Percentiles rank a stretch among this genome's conserved stretches.
Evolutionary conservation across 1,140 invertebrate genomes (phyloP).

Genomic region (Xylocopa sonorina): DNA sequence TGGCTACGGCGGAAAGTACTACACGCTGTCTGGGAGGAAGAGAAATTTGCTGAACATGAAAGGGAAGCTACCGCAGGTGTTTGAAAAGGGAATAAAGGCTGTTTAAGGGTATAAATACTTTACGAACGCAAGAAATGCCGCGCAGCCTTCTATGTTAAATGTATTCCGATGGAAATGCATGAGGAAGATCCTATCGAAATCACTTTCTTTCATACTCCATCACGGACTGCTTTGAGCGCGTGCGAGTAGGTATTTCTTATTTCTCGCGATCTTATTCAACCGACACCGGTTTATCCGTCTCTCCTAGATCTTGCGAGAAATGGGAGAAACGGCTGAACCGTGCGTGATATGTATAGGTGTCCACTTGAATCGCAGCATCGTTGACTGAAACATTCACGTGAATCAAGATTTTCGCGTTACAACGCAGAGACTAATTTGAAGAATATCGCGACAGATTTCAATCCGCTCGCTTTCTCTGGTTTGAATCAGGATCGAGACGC

Average conservation of each 20-base stretch:
- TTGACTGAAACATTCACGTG: conserved; percentile 4
- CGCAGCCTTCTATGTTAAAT: not conserved
- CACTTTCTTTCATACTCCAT: too few relatives aligned
- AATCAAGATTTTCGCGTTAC: conserved; percentile 18
- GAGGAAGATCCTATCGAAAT: too few relatives aligned
- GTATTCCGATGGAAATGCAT: not conserved
- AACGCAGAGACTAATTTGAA: not conserved
- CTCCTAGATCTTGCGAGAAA: not conserved
- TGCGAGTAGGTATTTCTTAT: not conserved
- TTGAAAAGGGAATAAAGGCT: too few relatives aligned
- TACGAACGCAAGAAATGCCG: too few relatives aligned
- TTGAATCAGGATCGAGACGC: not conserved
- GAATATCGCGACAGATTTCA: too few relatives aligned
- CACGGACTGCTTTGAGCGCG: too few relatives aligned
- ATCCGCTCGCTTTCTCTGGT: too few relatives aligned
- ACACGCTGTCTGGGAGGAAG: not conserved
- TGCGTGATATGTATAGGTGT: conserved; percentile 2
- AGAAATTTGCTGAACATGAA: not conserved
- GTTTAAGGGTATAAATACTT: not conserved
- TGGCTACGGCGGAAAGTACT: not conserved
- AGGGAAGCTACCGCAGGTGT: not conserved
- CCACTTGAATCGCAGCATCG: not conserved
- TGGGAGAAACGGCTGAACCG: not conserved
- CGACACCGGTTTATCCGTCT: not conserved
- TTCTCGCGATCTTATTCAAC: not conserved